phyloP scores from a whole-genome alignment of 2,113 vertebrate genomes.

The Ptilorrhoa leucosticta region DNA sequence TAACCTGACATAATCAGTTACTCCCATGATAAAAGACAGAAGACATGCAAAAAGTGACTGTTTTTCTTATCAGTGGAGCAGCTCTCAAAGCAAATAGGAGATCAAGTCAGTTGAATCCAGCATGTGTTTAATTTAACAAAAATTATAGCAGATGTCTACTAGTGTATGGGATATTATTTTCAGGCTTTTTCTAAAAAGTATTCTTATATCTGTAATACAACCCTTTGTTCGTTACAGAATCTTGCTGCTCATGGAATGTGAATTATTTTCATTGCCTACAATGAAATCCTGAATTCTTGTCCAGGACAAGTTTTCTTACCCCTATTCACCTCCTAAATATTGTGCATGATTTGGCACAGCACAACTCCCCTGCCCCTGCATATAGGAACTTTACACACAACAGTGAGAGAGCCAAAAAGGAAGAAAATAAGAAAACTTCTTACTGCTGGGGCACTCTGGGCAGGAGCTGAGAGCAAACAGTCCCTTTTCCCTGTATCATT shows the following conservation, averaged over 20 bases:
- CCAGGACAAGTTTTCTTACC: not conserved
- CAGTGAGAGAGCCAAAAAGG: not conserved
- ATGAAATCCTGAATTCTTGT: not conserved
- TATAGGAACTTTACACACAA: not conserved
- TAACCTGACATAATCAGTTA: constrained; percentile 3
- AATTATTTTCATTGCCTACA: not conserved
- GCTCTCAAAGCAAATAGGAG: not conserved
- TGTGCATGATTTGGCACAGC: not conserved
- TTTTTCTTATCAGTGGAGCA: not conserved
- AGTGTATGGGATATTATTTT: not conserved
- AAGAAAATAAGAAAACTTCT: not conserved
- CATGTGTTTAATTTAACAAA: not conserved
- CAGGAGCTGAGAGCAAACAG: not conserved
- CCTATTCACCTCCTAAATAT: not conserved
- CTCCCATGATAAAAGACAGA: not conserved
- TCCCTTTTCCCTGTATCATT: not conserved
- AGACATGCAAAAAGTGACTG: not conserved
- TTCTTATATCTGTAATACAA: not conserved
- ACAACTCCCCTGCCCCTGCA: not conserved
- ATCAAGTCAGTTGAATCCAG: not conserved
- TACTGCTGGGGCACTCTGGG: not conserved
- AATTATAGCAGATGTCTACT: not conserved
- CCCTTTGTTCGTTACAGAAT: not conserved
- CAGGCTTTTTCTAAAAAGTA: not conserved
- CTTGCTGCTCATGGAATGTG: not conserved